Conservation (phyloP, 2,113 vertebrate species). For the Phylloscopus whistleri region DNA sequence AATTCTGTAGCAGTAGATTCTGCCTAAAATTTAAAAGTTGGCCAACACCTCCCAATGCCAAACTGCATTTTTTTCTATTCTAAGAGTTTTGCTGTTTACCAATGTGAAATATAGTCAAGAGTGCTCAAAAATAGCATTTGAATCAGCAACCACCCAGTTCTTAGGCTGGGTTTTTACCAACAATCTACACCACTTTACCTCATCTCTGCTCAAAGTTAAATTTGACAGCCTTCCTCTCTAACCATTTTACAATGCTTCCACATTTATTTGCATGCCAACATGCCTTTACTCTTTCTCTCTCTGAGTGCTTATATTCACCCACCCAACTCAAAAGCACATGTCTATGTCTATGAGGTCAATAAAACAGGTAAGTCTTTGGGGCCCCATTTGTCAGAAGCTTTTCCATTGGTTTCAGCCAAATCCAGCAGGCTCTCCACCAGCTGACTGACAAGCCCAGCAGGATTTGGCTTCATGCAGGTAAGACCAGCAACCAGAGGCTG, state of each 20-base stretch:
- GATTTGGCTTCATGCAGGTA: not conserved
- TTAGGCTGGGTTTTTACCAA: not conserved
- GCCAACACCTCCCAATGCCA: not conserved
- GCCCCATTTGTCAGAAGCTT: not conserved
- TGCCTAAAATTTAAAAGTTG: not conserved
- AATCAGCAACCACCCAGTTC: not conserved
- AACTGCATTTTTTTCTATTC: not conserved
- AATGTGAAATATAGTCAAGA: fast-evolving
- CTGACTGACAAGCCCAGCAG: not conserved
- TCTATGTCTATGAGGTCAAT: not conserved
- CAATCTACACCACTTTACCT: not conserved
- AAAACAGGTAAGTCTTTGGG: not conserved
- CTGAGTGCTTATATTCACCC: not conserved
- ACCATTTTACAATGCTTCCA: not conserved
- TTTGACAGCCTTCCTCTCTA: not conserved
- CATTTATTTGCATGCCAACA: not conserved
- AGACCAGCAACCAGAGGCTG: not conserved
- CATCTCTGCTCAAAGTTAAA: not conserved
- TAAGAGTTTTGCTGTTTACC: not conserved
- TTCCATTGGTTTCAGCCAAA: not conserved
- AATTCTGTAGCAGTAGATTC: not conserved
- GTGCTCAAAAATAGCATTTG: not conserved
- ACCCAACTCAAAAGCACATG: not conserved
- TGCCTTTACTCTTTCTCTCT: not conserved
- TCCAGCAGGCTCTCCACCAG: not conserved